Conservation (phyloP, 2,113 vertebrate genomes). For the Callospermophilus lateralis region DNA sequence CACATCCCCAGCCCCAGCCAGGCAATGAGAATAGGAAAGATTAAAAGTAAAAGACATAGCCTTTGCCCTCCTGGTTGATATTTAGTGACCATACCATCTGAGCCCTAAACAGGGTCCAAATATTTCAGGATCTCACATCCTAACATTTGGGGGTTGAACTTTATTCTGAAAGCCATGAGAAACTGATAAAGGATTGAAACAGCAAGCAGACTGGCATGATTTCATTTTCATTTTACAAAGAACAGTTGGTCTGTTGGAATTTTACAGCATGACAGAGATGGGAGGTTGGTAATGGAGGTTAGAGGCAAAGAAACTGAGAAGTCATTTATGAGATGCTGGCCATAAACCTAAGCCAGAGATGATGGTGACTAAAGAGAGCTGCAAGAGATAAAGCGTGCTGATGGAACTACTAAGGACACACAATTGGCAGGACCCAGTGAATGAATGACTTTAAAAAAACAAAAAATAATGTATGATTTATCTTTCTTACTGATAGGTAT, state of each 20-base stretch:
- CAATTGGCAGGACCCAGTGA: not conserved
- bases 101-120: not conserved
- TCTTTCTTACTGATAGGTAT: not conserved
- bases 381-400: not conserved
- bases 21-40: not conserved
- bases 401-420: not conserved
- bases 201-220: not conserved
- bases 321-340: not conserved
- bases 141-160: not conserved
- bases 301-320: conserved; percentile 11
- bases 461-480: not conserved
- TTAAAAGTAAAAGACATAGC: not conserved
- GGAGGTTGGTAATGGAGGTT: not conserved
- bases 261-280: not conserved
- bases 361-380: not conserved
- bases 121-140: not conserved
- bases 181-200: not conserved
- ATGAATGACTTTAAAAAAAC: not conserved
- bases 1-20: no score
- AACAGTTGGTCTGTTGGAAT: not conserved
- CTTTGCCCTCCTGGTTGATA: not conserved
- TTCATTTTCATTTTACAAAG: conserved; percentile 20
- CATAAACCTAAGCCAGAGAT: not conserved
- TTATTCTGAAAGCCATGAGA: not conserved
- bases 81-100: not conserved